Base-by-base conservation (phyloP, 92 coral and sea anemone genomes). In the Bergia puertoricense region DNA sequence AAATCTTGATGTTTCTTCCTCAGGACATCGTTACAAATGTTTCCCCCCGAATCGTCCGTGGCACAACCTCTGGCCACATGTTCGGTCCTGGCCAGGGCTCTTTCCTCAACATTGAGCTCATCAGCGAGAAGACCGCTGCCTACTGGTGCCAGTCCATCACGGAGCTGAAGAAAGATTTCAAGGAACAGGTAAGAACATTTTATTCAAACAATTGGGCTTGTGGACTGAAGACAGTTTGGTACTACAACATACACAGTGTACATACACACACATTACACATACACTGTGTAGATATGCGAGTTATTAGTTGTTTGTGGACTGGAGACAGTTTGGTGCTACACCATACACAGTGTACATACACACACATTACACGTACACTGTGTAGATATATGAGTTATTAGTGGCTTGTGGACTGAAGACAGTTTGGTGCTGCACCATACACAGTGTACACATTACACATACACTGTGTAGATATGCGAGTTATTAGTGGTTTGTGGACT, bases 111-210 rank as follows among this genome's bases (percentile, higher is more conserved):
- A 97, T 97, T 71, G 99, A 97, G 91, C 86, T 97, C 86, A 94
- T 97, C 90, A 97, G 97, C 88, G 99, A 97, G 94, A 97, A 97
- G 90, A 93, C 99, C 10, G 94, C 98, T 76, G 98, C 97, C n/a
- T 97, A 97, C 79, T 96, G 99, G 99, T 96, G 98, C 75, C 90
- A 91, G 79, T 96, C 99, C 38, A 79, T 96, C 76, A 96, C 98
- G 4, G 99, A 96, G 72, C 93, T 96, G 42, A 96, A 96, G 92
- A 92, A 89, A 42, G 99, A 96, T 89, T 96, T 95, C 81, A 94
- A 94, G 20, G 90, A 96, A 36, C 92, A 93, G 98, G 99, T 95
- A 79, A 22, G 83, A 76, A 37, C 9, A 16, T 6, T 15, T 42
- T 8, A 5, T 0, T 6, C 15, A 2, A 59, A 6, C 23, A 36